phyloP scores from a whole-genome alignment of 2,113 vertebrate species.

The Camelus bactrianus region DNA sequence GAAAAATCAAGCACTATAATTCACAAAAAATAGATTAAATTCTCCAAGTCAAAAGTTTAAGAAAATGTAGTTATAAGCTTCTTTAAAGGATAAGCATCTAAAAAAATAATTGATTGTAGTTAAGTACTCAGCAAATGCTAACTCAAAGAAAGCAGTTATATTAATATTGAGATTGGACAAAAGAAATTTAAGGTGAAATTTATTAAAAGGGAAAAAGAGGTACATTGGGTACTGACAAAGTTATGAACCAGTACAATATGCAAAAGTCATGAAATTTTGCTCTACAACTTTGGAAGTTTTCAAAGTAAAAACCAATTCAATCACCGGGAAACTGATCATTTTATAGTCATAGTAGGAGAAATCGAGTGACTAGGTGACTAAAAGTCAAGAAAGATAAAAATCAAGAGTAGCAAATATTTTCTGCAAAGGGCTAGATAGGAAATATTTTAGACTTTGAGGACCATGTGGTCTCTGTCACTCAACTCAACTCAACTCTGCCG shows the following conservation, averaged over 20 bases:
- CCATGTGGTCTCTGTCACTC: background rate
- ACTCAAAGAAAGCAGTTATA: background rate
- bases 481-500: background rate
- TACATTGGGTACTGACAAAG: background rate
- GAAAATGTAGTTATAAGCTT: background rate
- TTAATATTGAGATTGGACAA: background rate
- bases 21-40: background rate
- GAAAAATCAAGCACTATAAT: background rate
- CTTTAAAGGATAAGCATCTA: background rate
- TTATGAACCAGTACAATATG: background rate
- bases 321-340: background rate
- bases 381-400: background rate
- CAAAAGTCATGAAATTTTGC: background rate
- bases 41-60: background rate
- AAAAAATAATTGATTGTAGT: background rate
- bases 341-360: background rate
- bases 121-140: background rate
- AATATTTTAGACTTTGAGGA: background rate
- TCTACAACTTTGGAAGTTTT: background rate
- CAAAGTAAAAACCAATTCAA: background rate
- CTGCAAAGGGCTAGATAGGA: background rate
- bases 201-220: background rate
- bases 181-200: background rate
- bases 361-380: background rate
- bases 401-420: background rate